These are phyloP conservation scores for Drosophila arizonae DNA, from an alignment of 1,140 invertebrate genomes.

Conservation along the genomic window DNA sequence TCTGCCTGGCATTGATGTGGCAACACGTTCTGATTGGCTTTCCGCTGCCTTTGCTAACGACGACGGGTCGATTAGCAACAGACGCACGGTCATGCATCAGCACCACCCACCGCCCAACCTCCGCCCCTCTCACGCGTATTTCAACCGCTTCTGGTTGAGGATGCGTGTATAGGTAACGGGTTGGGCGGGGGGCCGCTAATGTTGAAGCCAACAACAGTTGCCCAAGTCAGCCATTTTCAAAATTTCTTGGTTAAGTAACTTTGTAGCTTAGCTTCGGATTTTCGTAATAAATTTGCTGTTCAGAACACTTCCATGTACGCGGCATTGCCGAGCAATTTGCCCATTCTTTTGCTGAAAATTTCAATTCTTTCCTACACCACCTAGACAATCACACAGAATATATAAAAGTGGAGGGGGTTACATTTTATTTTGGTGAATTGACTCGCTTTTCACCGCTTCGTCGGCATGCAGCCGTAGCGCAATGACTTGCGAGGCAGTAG, in stretches of 20 bases:
- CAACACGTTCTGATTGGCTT: slow-evolving; percentile 70
- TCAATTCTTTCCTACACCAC: background rate
- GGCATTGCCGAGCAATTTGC: slow-evolving; percentile 83
- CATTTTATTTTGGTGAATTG: background rate
- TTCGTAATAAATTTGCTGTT: slow-evolving; percentile 83
- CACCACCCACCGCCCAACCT: slow-evolving; percentile 55
- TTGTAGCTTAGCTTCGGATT: slow-evolving; percentile 83
- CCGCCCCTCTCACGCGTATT: slow-evolving; percentile 49
- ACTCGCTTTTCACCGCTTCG: background rate
- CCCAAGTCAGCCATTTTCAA: slow-evolving; percentile 82
- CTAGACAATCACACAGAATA: background rate
- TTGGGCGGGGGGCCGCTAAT: slow-evolving; percentile 63
- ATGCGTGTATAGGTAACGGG: slow-evolving; percentile 60
- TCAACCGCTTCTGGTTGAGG: slow-evolving; percentile 54
- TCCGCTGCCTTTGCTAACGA: slow-evolving; percentile 77
- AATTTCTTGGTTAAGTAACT: slow-evolving; percentile 83
- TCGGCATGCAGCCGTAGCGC: slow-evolving; percentile 21
- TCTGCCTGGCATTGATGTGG: slow-evolving; percentile 77
- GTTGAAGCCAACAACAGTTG: slow-evolving; percentile 80
- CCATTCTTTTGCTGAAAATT: slow-evolving; percentile 77
- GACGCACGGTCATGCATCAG: slow-evolving; percentile 75
- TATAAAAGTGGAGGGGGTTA: background rate
- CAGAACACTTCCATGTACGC: slow-evolving; percentile 83
- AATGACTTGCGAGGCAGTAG: slow-evolving; percentile 17
- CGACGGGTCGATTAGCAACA: slow-evolving; percentile 72